These are phyloP conservation scores for Otus sunia DNA, from an alignment of 2,113 vertebrate genomes.

Conservation along the genomic window DNA sequence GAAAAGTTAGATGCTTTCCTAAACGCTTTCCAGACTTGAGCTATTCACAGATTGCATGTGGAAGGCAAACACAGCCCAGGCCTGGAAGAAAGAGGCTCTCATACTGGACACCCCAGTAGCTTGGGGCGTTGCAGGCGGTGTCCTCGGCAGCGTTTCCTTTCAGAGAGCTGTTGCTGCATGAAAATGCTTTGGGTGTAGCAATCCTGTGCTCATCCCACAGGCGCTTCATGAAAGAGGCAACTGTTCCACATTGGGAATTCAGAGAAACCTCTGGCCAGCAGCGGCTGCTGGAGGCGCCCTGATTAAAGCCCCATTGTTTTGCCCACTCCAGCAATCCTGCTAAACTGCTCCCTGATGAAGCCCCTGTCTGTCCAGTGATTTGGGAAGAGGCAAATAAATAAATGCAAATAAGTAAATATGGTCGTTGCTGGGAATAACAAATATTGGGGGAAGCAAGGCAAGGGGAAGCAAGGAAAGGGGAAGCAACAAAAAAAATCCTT, in stretches of 20 bases:
- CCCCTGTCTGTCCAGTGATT: background rate
- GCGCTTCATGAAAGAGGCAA: slow-evolving; percentile 56
- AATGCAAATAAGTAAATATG: slow-evolving; percentile 29
- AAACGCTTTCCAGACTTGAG: slow-evolving; percentile 50
- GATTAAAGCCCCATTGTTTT: slow-evolving; percentile 64
- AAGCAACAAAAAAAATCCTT: background rate
- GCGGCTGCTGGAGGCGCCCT: slow-evolving; percentile 7
- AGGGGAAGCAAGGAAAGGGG: slow-evolving; percentile 5
- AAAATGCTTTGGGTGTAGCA: slow-evolving; percentile 58
- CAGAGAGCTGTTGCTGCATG: slow-evolving; percentile 12
- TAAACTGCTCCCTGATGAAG: background rate
- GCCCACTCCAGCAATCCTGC: background rate
- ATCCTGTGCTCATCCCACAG: slow-evolving; percentile 47
- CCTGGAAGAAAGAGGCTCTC: slow-evolving; percentile 49
- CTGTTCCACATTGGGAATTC: slow-evolving; percentile 55
- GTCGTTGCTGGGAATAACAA: slow-evolving; percentile 12
- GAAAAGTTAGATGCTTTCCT: background rate
- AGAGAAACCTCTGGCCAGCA: slow-evolving; percentile 41
- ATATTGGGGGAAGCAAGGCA: background rate
- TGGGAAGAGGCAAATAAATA: slow-evolving; percentile 16
- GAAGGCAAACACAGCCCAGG: slow-evolving; percentile 23
- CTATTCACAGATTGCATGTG: background rate
- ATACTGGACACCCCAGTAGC: slow-evolving; percentile 11
- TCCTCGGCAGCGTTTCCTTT: background rate
- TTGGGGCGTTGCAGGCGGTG: background rate